Percentiles rank a stretch among this genome's conserved stretches.
These are phyloP conservation scores for Drosophila parthenogenetica DNA, from an alignment of 2,888 invertebrate species.

Conservation along the genomic window DNA sequence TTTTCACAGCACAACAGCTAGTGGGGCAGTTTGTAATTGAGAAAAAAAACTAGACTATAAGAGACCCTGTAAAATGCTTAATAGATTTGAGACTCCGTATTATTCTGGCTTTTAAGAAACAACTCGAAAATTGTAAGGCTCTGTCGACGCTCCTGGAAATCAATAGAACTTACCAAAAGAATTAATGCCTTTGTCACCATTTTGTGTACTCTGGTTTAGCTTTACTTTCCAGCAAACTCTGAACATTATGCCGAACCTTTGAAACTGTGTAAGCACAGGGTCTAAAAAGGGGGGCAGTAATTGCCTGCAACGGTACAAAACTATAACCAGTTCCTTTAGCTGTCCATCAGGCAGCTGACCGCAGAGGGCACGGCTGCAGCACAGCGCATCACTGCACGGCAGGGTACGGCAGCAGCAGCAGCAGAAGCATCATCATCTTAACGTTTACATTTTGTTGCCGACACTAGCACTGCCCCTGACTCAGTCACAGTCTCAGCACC, in stretches of 20 bases:
- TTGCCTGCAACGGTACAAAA: constrained; percentile 74
- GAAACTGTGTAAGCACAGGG: not conserved
- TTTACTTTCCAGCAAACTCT: no score
- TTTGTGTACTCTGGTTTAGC: no score
- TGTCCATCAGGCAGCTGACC: constrained; percentile 79
- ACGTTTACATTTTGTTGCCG: constrained; percentile 21
- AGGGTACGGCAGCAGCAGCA: constrained; percentile 20
- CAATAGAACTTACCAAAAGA: no score
- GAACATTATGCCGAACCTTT: no score
- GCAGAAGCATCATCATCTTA: constrained; percentile 34
- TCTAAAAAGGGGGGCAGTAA: constrained; percentile 56
- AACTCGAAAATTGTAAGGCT: no score
- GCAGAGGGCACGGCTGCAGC: constrained; percentile 70
- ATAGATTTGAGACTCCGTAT: no score
- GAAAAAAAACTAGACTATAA: constrained; percentile 22
- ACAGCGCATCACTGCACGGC: not conserved
- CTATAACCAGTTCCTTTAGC: constrained; percentile 69
- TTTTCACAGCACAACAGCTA: constrained; percentile 33
- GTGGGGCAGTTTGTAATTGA: no score
- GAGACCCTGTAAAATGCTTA: not conserved
- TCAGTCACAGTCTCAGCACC: not conserved
- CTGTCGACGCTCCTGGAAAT: no score
- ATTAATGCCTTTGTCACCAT: no score
- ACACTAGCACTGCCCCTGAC: not conserved
- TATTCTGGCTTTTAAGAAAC: no score